Percentiles rank a stretch among this genome's conserved stretches.
Conservation (phyloP, 2,888 invertebrate species). For the Athrips mouffetella region DNA sequence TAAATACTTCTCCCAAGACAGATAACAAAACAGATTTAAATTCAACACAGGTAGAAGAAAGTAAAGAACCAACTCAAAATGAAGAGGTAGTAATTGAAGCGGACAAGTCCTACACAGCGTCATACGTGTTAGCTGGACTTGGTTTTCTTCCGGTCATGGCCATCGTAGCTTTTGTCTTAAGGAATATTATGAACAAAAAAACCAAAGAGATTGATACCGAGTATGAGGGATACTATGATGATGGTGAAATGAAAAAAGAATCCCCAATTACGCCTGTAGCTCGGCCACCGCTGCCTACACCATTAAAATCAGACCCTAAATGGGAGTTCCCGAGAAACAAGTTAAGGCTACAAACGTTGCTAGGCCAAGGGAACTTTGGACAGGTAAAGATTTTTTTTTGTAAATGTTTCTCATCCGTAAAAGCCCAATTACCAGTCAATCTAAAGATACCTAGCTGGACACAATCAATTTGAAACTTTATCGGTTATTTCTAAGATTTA, state of each 20-base stretch:
- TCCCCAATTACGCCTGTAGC: slow-evolving; percentile 75
- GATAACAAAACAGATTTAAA: slow-evolving; percentile 37
- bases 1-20: slow-evolving; percentile 33
- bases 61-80: slow-evolving; percentile 42
- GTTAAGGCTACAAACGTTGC: slow-evolving; percentile 85
- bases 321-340: slow-evolving; percentile 90
- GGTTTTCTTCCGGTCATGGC: slow-evolving; percentile 79
- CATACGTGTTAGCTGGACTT: slow-evolving; percentile 79
- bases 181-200: slow-evolving; percentile 75
- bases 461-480: too few species aligned
- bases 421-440: too few species aligned
- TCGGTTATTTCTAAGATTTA: too few species aligned
- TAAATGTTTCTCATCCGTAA: too few species aligned
- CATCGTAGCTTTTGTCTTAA: slow-evolving; percentile 76
- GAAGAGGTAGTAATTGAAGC: slow-evolving; percentile 78
- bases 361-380: slow-evolving; percentile 92
- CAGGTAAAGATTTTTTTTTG: slow-evolving; percentile 67
- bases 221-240: slow-evolving; percentile 80
- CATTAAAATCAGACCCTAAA: slow-evolving; percentile 77
- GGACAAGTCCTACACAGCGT: slow-evolving; percentile 79
- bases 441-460: too few species aligned
- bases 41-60: slow-evolving; percentile 37
- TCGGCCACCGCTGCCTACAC: slow-evolving; percentile 74
- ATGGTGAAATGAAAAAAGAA: slow-evolving; percentile 73
- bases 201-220: slow-evolving; percentile 77